Conservation (phyloP, 2,113 vertebrate genomes). For the Aegotheles bennettii region DNA sequence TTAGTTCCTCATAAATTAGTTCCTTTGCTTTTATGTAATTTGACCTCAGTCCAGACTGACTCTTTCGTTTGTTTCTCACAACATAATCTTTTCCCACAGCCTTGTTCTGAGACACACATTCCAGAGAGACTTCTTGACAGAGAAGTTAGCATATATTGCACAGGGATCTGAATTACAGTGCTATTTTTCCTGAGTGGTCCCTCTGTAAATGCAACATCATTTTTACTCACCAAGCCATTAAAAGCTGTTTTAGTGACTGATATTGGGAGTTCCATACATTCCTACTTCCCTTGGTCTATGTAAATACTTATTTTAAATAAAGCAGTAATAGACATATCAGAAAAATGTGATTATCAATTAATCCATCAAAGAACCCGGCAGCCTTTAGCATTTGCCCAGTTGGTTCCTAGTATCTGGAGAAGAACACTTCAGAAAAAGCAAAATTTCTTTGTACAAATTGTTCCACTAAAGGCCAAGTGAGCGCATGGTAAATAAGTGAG, state of each 20-base stretch:
- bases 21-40: not conserved
- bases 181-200: not conserved
- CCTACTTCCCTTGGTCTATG: not conserved
- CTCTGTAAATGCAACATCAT: not conserved
- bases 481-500: not conserved
- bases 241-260: not conserved
- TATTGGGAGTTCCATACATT: not conserved
- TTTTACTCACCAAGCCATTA: not conserved
- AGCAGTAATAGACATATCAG: not conserved
- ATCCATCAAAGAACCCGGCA: not conserved
- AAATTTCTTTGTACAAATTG: not conserved
- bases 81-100: not conserved
- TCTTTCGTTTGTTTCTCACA: not conserved
- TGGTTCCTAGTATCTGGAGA: not conserved
- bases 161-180: not conserved
- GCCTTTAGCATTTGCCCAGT: not conserved
- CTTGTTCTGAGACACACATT: not conserved
- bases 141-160: not conserved
- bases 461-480: not conserved
- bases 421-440: not conserved
- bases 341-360: not conserved
- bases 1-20: no score
- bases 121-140: not conserved
- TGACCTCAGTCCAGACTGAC: not conserved
- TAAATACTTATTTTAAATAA: not conserved